These are phyloP conservation scores for Drosophila novamexicana DNA, from an alignment of 1,140 invertebrate genomes.

Conservation along the genomic window DNA sequence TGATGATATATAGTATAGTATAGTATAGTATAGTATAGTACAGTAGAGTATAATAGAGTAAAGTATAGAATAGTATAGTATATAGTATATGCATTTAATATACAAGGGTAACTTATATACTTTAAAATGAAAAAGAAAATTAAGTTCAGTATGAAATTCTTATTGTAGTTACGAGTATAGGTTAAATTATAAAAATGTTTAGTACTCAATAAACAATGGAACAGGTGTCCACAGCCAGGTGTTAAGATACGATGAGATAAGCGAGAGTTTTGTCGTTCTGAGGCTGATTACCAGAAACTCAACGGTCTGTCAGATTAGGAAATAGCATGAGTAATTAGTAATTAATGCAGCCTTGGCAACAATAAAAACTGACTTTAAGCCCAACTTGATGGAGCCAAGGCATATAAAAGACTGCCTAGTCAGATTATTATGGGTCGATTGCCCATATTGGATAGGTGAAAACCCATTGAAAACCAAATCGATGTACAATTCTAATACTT, in stretches of 20 bases:
- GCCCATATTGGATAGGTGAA: background rate
- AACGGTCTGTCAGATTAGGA: slow-evolving; percentile 15
- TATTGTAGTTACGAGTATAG: background rate
- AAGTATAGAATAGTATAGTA: background rate
- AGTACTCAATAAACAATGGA: slow-evolving; percentile 53
- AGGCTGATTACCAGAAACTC: slow-evolving; percentile 29
- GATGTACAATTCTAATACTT: slow-evolving; percentile 36
- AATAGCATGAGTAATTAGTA: slow-evolving; percentile 38
- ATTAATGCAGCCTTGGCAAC: slow-evolving; percentile 49
- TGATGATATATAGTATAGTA: too few relatives aligned
- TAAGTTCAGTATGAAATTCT: too few relatives aligned
- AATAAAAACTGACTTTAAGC: slow-evolving; percentile 21
- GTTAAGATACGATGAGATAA: slow-evolving; percentile 55
- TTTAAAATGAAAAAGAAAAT: background rate
- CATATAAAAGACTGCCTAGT: background rate
- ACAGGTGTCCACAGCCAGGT: slow-evolving; percentile 71
- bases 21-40: too few relatives aligned
- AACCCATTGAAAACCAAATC: slow-evolving; percentile 15
- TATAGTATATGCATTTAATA: background rate
- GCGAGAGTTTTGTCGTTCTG: slow-evolving; percentile 27
- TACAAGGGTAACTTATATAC: background rate
- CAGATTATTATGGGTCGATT: slow-evolving; percentile 2
- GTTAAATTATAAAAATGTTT: slow-evolving; percentile 46
- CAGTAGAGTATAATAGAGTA: too few relatives aligned
- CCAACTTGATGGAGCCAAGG: slow-evolving; percentile 6